phyloP scores from a whole-genome alignment of 2,113 vertebrate genomes.

The Phalacrocorax carbo region DNA sequence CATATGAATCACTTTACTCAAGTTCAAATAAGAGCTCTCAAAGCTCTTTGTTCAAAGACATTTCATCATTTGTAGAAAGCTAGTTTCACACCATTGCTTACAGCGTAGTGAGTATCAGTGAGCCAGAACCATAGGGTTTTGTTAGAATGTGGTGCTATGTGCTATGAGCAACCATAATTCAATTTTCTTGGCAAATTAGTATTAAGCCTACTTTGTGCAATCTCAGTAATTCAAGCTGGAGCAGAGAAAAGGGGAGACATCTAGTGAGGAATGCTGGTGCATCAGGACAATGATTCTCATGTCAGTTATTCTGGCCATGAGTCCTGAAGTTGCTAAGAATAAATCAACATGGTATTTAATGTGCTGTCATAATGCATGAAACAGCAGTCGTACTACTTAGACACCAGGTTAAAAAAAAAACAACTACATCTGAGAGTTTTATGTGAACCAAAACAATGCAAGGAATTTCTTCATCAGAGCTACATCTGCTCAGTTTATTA shows the following conservation, averaged over 20 bases:
- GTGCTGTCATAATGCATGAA: neutral
- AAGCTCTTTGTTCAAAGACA: neutral
- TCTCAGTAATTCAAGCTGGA: neutral
- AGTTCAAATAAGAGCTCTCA: neutral
- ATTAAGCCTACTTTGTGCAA: neutral
- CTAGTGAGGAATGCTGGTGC: neutral
- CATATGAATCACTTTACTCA: neutral
- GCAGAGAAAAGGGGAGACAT: neutral
- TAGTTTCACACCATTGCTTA: neutral
- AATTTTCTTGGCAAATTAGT: neutral
- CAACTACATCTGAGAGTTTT: neutral
- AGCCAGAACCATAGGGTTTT: neutral
- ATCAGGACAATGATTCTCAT: neutral
- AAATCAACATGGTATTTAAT: slow-evolving; percentile 23
- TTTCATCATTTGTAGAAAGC: neutral
- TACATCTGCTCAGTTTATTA: neutral
- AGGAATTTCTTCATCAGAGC: neutral
- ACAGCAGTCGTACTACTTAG: neutral
- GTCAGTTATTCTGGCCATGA: neutral
- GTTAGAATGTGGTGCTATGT: neutral
- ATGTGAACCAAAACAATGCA: neutral
- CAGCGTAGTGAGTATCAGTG: neutral
- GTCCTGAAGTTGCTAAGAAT: slow-evolving; percentile 24
- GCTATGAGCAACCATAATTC: neutral
- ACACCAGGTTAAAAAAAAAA: slow-evolving; percentile 33